These are phyloP conservation scores for Cnemophilus loriae DNA, from an alignment of 2,113 vertebrate genomes.

Conservation along the genomic window DNA sequence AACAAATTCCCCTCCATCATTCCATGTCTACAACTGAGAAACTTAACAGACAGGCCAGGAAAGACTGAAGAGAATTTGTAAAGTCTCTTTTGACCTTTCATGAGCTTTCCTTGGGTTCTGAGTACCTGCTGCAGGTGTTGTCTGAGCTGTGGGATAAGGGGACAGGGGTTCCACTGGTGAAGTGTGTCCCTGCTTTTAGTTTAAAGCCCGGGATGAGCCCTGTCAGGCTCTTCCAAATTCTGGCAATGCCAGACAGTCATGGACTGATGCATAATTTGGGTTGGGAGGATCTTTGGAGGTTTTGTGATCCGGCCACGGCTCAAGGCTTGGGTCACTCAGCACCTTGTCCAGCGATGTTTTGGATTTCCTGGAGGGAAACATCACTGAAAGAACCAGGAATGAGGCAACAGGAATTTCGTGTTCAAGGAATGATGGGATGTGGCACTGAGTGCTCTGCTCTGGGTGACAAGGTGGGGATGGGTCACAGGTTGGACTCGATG, in stretches of 20 bases:
- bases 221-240: not conserved
- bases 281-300: not conserved
- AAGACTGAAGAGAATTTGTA: not conserved
- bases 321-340: not conserved
- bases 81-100: not conserved
- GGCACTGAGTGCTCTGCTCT: not conserved
- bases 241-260: not conserved
- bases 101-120: not conserved
- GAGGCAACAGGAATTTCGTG: not conserved
- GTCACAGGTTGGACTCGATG: fast-evolving
- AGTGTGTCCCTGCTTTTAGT: not conserved
- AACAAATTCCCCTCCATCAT: not conserved
- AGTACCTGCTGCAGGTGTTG: not conserved
- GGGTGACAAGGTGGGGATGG: not conserved
- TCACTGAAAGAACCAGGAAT: not conserved
- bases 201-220: not conserved
- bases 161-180: not conserved
- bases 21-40: not conserved
- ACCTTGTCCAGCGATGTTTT: not conserved
- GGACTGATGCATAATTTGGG: not conserved
- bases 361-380: not conserved
- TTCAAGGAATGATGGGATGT: fast-evolving
- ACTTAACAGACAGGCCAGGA: not conserved
- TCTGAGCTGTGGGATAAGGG: not conserved
- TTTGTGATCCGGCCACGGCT: not conserved